Evolutionary conservation across 2,113 vertebrate species (phyloP).

Genomic region (Oxyura jamaicensis): DNA sequence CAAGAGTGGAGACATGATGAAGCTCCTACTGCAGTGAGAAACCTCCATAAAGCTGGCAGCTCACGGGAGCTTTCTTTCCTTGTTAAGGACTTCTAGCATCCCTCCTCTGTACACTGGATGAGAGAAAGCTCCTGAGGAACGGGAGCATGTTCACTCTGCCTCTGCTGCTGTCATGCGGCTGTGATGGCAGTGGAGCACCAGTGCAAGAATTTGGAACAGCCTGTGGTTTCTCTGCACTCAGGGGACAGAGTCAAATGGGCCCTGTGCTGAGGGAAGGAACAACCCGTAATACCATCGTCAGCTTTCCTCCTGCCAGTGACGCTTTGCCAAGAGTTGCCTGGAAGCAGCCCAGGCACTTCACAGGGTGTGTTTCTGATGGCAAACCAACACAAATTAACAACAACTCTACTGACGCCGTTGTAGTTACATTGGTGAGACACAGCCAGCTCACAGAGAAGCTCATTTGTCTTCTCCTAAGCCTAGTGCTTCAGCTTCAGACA

Average conservation of each 20-base stretch:
- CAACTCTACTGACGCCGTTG: not conserved
- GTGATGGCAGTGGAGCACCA: not conserved
- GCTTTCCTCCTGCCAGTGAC: not conserved
- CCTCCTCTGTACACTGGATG: not conserved
- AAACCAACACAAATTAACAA: slow-evolving; percentile 18
- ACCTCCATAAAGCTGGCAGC: not conserved
- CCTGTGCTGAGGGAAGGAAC: not conserved
- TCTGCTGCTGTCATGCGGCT: not conserved
- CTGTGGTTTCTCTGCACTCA: not conserved
- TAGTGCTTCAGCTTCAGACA: not conserved
- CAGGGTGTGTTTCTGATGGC: slow-evolving; percentile 8
- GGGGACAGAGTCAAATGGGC: not conserved
- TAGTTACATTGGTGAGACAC: not conserved
- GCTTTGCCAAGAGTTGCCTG: not conserved
- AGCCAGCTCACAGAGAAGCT: not conserved
- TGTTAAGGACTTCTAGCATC: not conserved
- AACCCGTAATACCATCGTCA: not conserved
- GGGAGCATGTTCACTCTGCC: not conserved
- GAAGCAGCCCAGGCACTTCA: slow-evolving; percentile 10
- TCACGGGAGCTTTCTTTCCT: not conserved
- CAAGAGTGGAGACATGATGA: not conserved
- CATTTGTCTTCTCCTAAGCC: not conserved
- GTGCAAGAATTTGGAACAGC: not conserved
- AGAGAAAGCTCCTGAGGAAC: not conserved
- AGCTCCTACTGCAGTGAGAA: not conserved